Percentiles rank a stretch among this genome's conserved stretches.
Evolutionary conservation across 2,888 invertebrate species (phyloP).

Genomic region (Pheosia gnoma): DNA sequence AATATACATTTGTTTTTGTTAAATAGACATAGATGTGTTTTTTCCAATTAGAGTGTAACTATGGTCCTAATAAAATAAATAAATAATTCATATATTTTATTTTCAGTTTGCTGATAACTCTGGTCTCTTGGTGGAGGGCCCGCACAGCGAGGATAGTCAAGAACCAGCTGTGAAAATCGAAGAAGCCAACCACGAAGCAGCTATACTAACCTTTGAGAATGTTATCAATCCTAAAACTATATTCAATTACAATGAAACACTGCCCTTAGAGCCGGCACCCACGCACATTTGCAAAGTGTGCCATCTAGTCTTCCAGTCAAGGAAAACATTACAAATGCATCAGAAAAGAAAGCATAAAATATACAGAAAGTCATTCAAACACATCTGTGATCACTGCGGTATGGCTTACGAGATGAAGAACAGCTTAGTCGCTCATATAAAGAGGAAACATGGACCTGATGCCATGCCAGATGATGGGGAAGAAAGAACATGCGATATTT

Average conservation of each 20-base stretch:
- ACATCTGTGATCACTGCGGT: slow-evolving; percentile 70
- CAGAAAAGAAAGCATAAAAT: slow-evolving; percentile 70
- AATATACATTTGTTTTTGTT: too few relatives aligned
- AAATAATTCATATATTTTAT: neutral
- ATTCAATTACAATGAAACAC: slow-evolving; percentile 19
- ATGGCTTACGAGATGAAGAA: slow-evolving; percentile 75
- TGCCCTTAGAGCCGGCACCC: slow-evolving; percentile 20
- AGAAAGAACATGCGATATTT: slow-evolving; percentile 71
- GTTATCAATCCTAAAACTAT: slow-evolving; percentile 56
- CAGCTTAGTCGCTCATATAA: slow-evolving; percentile 71
- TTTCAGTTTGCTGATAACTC: slow-evolving; percentile 64
- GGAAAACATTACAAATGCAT: slow-evolving; percentile 67
- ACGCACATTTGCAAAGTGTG: slow-evolving; percentile 69
- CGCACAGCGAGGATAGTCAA: slow-evolving; percentile 56
- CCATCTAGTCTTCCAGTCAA: slow-evolving; percentile 70
- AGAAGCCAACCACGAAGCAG: slow-evolving; percentile 61
- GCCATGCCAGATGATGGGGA: slow-evolving; percentile 57
- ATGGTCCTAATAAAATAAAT: too few relatives aligned
- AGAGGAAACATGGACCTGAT: slow-evolving; percentile 69
- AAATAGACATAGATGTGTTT: too few relatives aligned
- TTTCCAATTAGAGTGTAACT: too few relatives aligned
- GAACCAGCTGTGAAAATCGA: slow-evolving; percentile 66
- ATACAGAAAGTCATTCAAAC: slow-evolving; percentile 61
- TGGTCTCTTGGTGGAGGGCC: slow-evolving; percentile 55
- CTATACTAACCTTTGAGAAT: slow-evolving; percentile 68